Percentiles rank a stretch among this genome's conserved stretches.
phyloP scores from a whole-genome alignment of 2,888 invertebrate genomes.

The Aethes cnicana region DNA sequence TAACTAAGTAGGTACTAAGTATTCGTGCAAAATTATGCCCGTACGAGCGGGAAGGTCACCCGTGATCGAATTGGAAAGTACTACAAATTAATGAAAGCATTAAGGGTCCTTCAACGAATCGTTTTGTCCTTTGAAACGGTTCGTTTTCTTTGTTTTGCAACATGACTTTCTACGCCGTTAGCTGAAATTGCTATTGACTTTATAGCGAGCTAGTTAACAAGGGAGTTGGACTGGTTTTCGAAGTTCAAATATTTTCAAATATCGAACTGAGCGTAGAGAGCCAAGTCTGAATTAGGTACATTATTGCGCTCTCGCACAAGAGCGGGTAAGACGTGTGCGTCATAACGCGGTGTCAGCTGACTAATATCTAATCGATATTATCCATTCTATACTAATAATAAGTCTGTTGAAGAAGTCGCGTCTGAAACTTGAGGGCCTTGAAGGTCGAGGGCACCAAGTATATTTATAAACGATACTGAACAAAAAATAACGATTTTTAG shows the following conservation, averaged over 20 bases:
- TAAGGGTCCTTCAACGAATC: constrained; percentile 17
- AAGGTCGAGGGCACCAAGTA: too few relatives aligned
- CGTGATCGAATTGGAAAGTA: constrained; percentile 18
- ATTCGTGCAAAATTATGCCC: constrained; percentile 45
- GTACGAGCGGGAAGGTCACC: constrained; percentile 33
- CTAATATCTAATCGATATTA: too few relatives aligned
- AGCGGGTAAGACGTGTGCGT: not conserved
- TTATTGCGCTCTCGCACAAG: not conserved
- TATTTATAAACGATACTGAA: too few relatives aligned
- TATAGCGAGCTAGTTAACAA: constrained; percentile 2
- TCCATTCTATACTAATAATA: too few relatives aligned
- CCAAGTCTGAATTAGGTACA: too few relatives aligned
- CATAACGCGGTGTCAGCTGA: constrained; percentile 1
- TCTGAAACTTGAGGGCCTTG: too few relatives aligned
- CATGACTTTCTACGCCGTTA: not conserved
- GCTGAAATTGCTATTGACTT: constrained; percentile 14
- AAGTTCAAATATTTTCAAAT: too few relatives aligned
- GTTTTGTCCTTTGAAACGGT: constrained; percentile 22
- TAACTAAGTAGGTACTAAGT: too few relatives aligned
- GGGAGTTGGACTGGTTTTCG: too few relatives aligned
- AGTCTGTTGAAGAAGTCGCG: too few relatives aligned
- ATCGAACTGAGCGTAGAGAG: too few relatives aligned
- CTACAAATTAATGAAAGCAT: constrained; percentile 35
- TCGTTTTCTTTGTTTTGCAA: constrained; percentile 16
- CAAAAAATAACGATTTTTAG: too few relatives aligned